Conservation (phyloP, 2,888 invertebrate species). For the Diarsia mendica region DNA sequence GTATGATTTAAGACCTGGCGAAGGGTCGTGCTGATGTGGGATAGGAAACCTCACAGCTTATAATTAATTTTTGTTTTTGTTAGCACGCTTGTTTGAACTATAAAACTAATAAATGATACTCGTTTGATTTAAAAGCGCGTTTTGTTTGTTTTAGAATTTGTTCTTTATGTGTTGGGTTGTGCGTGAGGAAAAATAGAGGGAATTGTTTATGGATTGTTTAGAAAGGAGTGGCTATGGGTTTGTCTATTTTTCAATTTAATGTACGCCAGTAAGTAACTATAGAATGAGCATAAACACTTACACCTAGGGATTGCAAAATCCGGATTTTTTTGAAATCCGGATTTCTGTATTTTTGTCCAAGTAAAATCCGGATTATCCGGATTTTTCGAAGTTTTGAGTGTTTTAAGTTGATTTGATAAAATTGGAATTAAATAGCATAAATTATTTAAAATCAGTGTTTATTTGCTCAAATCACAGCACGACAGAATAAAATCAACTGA, state of each 20-base stretch:
- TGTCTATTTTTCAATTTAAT: neutral
- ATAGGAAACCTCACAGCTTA: constrained; percentile 71
- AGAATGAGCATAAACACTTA: no score
- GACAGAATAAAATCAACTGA: no score
- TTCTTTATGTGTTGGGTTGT: constrained; percentile 35
- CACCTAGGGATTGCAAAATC: no score
- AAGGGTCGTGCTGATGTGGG: constrained; percentile 85
- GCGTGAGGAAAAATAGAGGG: constrained; percentile 25
- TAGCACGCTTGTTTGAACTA: constrained; percentile 58
- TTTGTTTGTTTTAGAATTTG: constrained; percentile 51
- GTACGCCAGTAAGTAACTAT: no score
- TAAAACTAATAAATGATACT: constrained; percentile 64
- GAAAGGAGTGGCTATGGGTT: neutral
- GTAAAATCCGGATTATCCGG: no score
- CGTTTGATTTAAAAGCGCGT: constrained; percentile 54
- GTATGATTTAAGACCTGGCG: constrained; percentile 81
- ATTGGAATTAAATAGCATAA: no score
- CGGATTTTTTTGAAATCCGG: no score
- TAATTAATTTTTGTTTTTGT: constrained; percentile 74
- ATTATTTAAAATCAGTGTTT: no score
- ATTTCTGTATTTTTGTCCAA: no score
- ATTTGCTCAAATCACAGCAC: no score
- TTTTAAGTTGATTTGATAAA: no score
- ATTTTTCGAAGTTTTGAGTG: no score
- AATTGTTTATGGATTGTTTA: constrained; percentile 33